Base-by-base conservation (phyloP, 2,797 vertebrate species). In the Champsocephalus esox region DNA sequence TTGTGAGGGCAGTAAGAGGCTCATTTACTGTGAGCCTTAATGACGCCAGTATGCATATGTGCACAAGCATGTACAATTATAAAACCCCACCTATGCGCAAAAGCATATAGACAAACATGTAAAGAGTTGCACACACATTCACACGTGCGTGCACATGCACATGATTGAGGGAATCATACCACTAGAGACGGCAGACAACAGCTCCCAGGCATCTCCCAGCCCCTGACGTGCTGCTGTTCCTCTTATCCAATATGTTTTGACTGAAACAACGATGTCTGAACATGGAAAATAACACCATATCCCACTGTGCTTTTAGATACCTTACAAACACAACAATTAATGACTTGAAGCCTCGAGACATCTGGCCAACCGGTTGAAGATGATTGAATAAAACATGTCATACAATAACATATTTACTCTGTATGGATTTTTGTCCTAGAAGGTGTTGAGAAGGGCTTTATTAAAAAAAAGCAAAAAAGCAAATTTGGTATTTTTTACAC, bases 211-310 rank as follows among this genome's bases (percentile, higher is more conserved):
- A 93, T 93, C 88, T 89, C 86, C 67, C 52, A 85, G 88, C 90
- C 91, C 92, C 86, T 67, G 69, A 90, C 84, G 87, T 86, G 88
- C 82, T 86, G 85, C 88, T 85, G 86, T 89, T 92, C 87, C 87
- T 91, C 88, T 91, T 91, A 91, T 92, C 90, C 92, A 91, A 90
- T 94, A 89, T 95, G 92, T 94, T 94, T 88, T 90, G 91, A 92
- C 91, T 89, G 83, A 85, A 90, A 87, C 86, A 77, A 77, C 72
- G 82, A 86, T 90, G 90, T 87, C 86, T 92, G 90, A 91, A 89
- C 87, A 89, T 77, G 84, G 86, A 91, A 87, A 92, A 92, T 89
- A 90, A 87, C 88, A 89, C 50, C 82, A 80, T 63, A 87, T 77
- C 81, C 89, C 77, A 83, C 81, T 85, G 85, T 77, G 87, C 75